Evolutionary conservation across 2,113 vertebrate genomes (phyloP).

Genomic region (Pitta sordida): DNA sequence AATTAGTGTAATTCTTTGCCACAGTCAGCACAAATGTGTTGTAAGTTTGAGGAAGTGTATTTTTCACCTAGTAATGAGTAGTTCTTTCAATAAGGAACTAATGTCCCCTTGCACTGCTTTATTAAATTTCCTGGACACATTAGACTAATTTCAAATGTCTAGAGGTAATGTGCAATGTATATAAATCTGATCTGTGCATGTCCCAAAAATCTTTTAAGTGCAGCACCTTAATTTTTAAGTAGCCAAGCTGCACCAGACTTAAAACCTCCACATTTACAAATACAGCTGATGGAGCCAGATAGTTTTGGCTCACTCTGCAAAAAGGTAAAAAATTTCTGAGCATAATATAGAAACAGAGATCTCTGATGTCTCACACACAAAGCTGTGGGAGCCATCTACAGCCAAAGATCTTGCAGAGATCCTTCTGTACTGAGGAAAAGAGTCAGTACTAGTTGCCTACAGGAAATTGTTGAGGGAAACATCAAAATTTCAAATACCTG

Average conservation of each 20-base stretch:
- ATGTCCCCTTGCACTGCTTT: not conserved
- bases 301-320: not conserved
- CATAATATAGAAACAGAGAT: not conserved
- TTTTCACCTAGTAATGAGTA: not conserved
- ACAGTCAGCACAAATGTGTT: not conserved
- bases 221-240: not conserved
- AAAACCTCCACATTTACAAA: not conserved
- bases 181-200: not conserved
- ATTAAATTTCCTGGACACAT: not conserved
- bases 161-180: not conserved
- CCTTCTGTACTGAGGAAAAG: not conserved
- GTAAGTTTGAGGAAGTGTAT: not conserved
- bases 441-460: not conserved
- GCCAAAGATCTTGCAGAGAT: not conserved
- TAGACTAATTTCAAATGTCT: not conserved
- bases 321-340: not conserved
- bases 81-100: not conserved
- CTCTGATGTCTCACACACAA: not conserved
- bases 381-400: not conserved
- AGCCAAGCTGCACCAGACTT: not conserved
- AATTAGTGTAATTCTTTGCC: constrained; percentile 9
- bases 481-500: not conserved
- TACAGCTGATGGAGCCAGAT: not conserved
- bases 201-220: not conserved
- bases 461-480: not conserved